These are phyloP conservation scores for Balanococcus diminutus DNA, from an alignment of 2,888 invertebrate genomes.

Conservation along the genomic window DNA sequence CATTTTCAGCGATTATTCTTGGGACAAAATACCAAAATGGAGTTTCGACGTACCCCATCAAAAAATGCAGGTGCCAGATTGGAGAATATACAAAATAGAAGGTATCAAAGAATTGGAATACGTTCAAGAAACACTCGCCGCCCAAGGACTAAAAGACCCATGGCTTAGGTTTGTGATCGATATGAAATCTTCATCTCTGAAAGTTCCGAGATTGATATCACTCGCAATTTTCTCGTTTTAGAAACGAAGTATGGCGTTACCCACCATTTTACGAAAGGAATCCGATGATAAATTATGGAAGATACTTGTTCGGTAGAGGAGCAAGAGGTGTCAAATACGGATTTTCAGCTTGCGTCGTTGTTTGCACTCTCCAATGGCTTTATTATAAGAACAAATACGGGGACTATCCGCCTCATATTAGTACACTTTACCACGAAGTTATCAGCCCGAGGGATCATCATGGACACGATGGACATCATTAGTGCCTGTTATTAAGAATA, in stretches of 20 bases:
- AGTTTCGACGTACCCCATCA: slow-evolving; percentile 29
- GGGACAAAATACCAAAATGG: background rate
- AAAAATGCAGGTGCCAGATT: slow-evolving; percentile 69
- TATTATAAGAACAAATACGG: slow-evolving; percentile 47
- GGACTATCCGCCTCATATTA: background rate
- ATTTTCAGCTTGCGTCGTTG: background rate
- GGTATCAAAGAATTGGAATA: slow-evolving; percentile 70
- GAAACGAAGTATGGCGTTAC: slow-evolving; percentile 85
- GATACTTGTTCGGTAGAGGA: background rate
- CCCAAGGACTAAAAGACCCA: slow-evolving; percentile 79
- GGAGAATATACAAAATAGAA: slow-evolving; percentile 74
- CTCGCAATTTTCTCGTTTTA: slow-evolving; percentile 60
- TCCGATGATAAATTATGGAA: background rate
- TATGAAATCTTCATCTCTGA: background rate
- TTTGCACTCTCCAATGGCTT: slow-evolving; percentile 29
- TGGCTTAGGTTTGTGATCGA: slow-evolving; percentile 73
- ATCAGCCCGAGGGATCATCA: background rate
- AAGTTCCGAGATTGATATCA: too few species aligned
- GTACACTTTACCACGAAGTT: background rate
- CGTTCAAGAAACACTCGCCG: slow-evolving; percentile 70
- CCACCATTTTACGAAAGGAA: slow-evolving; percentile 61
- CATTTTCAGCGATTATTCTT: background rate
- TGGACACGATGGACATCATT: background rate
- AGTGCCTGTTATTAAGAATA: too few species aligned
- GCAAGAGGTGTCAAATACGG: background rate